These are phyloP conservation scores for Frieseomelitta varia DNA, from an alignment of 1,140 invertebrate species.

Conservation along the genomic window DNA sequence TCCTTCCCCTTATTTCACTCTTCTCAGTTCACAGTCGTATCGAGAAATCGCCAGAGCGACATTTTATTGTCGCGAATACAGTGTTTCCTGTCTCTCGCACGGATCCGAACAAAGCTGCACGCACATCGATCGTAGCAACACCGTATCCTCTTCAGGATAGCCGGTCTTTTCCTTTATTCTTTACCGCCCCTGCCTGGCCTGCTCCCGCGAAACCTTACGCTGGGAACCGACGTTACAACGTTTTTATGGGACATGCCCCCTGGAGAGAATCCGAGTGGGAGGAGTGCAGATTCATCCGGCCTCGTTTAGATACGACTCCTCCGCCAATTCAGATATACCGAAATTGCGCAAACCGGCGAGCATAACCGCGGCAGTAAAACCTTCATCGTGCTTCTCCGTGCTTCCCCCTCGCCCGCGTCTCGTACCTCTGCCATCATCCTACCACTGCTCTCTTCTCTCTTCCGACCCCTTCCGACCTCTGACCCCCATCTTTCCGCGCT, in stretches of 20 bases:
- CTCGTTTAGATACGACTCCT: conserved; percentile 70
- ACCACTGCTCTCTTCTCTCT: neutral
- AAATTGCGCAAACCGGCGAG: conserved; percentile 67
- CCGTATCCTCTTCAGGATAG: neutral
- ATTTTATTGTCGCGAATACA: conserved; percentile 19
- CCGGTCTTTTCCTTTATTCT: conserved; percentile 14
- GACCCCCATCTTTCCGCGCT: conserved; percentile 7
- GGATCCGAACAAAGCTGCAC: conserved; percentile 3
- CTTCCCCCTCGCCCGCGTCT: neutral
- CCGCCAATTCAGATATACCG: conserved; percentile 69
- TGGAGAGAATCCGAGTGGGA: conserved; percentile 22
- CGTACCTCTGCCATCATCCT: neutral
- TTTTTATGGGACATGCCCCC: conserved; percentile 60
- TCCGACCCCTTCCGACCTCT: conserved; percentile 14
- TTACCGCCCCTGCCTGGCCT: neutral
- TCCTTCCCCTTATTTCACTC: neutral
- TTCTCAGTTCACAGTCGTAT: neutral
- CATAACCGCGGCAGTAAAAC: conserved; percentile 68
- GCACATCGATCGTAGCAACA: conserved; percentile 3
- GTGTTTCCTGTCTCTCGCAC: conserved; percentile 10
- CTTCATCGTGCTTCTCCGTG: conserved; percentile 58
- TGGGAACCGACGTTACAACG: conserved; percentile 54
- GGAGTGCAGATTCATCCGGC: conserved; percentile 62
- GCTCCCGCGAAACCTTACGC: conserved; percentile 24
- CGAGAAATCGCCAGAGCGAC: conserved; percentile 3